Conservation (phyloP, 2,113 vertebrate genomes). For the Melanerpes aurifrons region DNA sequence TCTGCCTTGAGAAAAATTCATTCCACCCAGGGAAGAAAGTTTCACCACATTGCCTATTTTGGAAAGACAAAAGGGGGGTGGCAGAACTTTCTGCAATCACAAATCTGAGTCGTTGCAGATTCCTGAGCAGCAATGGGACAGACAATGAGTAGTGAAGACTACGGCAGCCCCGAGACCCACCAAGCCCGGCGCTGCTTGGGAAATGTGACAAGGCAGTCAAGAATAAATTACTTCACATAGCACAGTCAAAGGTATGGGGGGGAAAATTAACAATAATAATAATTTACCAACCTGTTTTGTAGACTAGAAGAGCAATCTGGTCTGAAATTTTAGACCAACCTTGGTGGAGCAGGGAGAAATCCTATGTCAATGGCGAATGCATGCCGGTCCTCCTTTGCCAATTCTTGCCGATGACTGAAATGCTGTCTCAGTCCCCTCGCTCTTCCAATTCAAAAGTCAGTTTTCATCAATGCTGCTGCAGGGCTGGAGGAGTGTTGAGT, state of each 20-base stretch:
- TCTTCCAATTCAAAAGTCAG: constrained; percentile 66
- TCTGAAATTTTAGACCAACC: constrained; percentile 59
- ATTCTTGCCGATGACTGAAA: constrained; percentile 60
- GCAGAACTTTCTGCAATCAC: not conserved
- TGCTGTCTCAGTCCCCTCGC: constrained; percentile 57
- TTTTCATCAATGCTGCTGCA: constrained; percentile 34
- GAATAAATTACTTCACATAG: accelerated
- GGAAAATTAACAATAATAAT: not conserved
- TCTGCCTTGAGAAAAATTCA: not conserved
- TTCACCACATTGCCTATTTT: not conserved
- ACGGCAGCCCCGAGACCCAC: not conserved
- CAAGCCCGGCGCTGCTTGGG: not conserved
- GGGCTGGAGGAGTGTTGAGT: constrained; percentile 67
- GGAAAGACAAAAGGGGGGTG: not conserved
- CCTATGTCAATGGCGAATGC: constrained; percentile 70
- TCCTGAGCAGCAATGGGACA: not conserved
- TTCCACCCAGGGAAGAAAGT: not conserved
- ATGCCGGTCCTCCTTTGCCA: constrained; percentile 65
- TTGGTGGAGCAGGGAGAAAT: constrained; percentile 53
- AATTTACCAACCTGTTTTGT: constrained; percentile 77
- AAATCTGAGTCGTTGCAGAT: not conserved
- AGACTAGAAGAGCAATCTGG: constrained; percentile 33
- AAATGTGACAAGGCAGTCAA: not conserved
- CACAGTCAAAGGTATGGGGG: not conserved
- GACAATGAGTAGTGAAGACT: not conserved